These are phyloP conservation scores for Coreius guichenoti DNA, from an alignment of 2,797 vertebrate genomes.

Conservation along the genomic window DNA sequence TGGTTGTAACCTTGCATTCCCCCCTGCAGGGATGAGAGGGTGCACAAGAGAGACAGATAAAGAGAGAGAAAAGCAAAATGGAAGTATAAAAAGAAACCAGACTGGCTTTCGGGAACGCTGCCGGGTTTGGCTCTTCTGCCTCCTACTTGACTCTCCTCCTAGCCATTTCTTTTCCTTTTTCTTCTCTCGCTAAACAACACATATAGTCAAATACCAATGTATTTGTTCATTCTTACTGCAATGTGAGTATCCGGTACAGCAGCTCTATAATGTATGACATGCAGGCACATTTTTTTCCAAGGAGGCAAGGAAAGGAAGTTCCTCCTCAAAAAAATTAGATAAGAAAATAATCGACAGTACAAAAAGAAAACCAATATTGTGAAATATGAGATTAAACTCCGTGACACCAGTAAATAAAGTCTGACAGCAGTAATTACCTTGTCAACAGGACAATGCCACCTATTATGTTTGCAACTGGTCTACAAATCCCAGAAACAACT, in stretches of 20 bases:
- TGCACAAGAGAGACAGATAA: slow-evolving; percentile 24
- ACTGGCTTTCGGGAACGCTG: slow-evolving; percentile 40
- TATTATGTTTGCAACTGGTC: background rate
- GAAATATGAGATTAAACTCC: slow-evolving; percentile 20
- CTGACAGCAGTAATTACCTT: background rate
- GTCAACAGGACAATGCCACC: background rate
- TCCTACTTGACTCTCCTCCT: background rate
- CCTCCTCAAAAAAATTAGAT: background rate
- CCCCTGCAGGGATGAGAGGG: slow-evolving; percentile 39
- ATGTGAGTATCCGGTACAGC: background rate
- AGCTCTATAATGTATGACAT: background rate
- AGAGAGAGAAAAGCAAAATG: slow-evolving; percentile 34
- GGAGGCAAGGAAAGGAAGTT: slow-evolving; percentile 1
- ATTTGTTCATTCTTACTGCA: background rate
- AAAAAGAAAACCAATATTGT: background rate
- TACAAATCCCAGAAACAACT: background rate
- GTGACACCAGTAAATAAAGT: background rate
- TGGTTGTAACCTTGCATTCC: slow-evolving; percentile 43
- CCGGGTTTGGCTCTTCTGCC: background rate
- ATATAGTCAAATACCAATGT: background rate
- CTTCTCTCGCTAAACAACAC: background rate
- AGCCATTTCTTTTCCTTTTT: background rate
- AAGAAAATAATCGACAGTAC: background rate
- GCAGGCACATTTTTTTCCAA: background rate
- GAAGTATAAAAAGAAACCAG: slow-evolving; percentile 48